Base-by-base conservation (phyloP, 2,888 invertebrate genomes). In the Drosophila robusta region DNA sequence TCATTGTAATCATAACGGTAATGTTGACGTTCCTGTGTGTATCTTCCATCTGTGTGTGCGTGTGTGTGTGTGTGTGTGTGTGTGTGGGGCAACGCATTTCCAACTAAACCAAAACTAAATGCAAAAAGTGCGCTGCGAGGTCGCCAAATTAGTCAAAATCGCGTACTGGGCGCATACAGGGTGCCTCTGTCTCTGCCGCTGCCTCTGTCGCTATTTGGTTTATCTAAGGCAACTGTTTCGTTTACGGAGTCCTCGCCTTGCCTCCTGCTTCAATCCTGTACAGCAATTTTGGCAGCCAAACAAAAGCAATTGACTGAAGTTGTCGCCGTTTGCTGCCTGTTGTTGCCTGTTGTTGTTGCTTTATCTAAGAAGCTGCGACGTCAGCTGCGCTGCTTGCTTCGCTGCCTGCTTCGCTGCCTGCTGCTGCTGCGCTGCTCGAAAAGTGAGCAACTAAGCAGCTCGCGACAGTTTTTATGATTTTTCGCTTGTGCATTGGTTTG, bases 1-100 rank as follows among this genome's bases (percentile, higher is more conserved):
- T 85, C 83, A 77, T 86, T 84, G 89, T 77, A 79, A 80, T 88
- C 87, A 73, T 84, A 82, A 79, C 71, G 80, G 79, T 72, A 73
- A 76, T 76, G 79, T 74, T 71, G 73, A 66, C 75, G 69, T 72
- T 69, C 16, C 47, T 42, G 18, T 32, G 42, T 29, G 29, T 38
- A 39, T 54, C 41, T 34, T 58, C 36, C 8, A 24, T 16, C 18
- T 22, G 14, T 0, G 2, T 47, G n/a, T 44, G 44, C 46, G 11
- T 46, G 38, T 39, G 38, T 16, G 16, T 44, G 9, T 11, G 4
- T 16, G 22, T 26, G 16, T 36, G 29, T 4, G 7, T n/a, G 9
- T 11, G 4, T 16, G n/a, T 18, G 9, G 9, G 24, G 26, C 14
- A 36, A 63, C 47, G 64, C 61, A 55, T 58, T 64, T 64, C 22